Evolutionary conservation across 2,888 invertebrate genomes (phyloP).

Genomic region (Neoaliturus tenellus): DNA sequence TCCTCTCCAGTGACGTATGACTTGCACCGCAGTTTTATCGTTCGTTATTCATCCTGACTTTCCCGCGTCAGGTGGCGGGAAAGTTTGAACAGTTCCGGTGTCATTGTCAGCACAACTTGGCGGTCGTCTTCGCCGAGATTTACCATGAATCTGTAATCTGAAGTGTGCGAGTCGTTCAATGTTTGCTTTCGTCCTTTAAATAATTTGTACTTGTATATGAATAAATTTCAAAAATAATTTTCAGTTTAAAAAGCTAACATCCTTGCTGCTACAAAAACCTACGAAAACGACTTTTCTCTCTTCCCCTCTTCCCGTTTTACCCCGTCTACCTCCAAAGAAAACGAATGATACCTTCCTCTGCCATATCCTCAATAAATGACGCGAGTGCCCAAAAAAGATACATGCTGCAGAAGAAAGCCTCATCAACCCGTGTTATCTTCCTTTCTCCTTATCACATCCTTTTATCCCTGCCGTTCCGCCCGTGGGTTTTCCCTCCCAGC

Average conservation of each 20-base stretch:
- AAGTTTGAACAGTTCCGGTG: neutral
- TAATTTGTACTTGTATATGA: too few species aligned
- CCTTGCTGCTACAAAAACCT: too few species aligned
- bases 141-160: too few species aligned
- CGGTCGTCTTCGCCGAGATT: neutral
- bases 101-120: neutral
- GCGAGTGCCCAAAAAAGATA: neutral
- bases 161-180: too few species aligned
- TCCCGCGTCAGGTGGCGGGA: constrained; percentile 30
- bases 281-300: too few species aligned
- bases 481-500: neutral
- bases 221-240: too few species aligned
- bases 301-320: too few species aligned
- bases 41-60: neutral
- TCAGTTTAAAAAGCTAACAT: too few species aligned
- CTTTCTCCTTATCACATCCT: constrained; percentile 12
- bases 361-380: neutral
- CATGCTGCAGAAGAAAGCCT: neutral
- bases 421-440: neutral
- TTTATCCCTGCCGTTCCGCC: constrained; percentile 1
- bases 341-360: neutral
- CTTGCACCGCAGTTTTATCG: constrained; percentile 15
- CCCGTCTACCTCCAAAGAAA: too few species aligned
- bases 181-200: too few species aligned
- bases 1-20: neutral